Evolutionary conservation across 1,140 invertebrate species (phyloP).

Genomic region (Drosophila kohkoa): DNA sequence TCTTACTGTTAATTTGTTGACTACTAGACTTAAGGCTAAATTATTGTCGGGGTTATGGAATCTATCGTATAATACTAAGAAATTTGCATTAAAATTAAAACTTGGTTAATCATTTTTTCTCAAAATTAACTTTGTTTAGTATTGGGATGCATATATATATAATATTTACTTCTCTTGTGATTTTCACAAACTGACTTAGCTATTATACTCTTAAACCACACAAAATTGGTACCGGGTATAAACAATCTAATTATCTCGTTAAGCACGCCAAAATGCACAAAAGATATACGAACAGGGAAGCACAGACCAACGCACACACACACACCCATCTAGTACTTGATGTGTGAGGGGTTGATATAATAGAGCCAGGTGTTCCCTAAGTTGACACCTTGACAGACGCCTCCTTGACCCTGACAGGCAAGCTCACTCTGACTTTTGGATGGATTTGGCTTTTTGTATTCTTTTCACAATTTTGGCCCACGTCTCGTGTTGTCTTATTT

Average conservation of each 20-base stretch:
- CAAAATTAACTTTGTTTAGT: too few relatives aligned
- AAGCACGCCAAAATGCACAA: conserved; percentile 64
- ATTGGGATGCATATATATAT: too few relatives aligned
- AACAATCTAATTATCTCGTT: conserved; percentile 84
- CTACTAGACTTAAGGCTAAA: too few relatives aligned
- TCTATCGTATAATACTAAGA: too few relatives aligned
- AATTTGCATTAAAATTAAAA: too few relatives aligned
- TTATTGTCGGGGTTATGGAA: too few relatives aligned
- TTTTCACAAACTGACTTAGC: background rate
- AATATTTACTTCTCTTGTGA: too few relatives aligned
- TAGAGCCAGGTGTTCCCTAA: conserved; percentile 30
- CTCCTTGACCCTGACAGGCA: conserved; percentile 75
- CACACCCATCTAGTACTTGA: conserved; percentile 5
- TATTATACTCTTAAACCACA: background rate
- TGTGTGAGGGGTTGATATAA: background rate
- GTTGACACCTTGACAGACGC: conserved; percentile 62
- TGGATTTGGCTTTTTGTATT: conserved; percentile 43
- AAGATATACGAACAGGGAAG: conserved; percentile 12
- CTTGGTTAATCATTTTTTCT: too few relatives aligned
- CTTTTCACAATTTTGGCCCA: conserved; percentile 11
- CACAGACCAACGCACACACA: conserved; percentile 38
- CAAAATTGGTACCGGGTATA: background rate
- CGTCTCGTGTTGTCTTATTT: conserved; percentile 32
- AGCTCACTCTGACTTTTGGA: conserved; percentile 51
- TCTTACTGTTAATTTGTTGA: too few relatives aligned